Conservation (phyloP, 2,797 vertebrate species). For the Mormyrus hasselquistii region DNA sequence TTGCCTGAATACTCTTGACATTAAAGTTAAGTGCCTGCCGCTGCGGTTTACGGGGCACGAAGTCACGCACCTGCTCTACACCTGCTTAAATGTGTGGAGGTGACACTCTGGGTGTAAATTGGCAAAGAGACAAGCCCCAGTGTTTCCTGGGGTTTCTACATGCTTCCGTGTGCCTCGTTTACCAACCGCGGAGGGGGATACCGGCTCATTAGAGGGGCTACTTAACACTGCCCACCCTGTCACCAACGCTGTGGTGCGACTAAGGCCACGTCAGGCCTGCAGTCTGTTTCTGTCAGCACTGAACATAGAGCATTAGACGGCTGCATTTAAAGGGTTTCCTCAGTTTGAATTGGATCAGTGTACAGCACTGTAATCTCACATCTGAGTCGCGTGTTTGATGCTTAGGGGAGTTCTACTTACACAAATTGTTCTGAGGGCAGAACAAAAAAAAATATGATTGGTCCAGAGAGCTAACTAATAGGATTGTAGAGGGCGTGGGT, state of each 20-base stretch:
- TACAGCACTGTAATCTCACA: neutral
- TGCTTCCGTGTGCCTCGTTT: neutral
- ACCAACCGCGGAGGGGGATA: neutral
- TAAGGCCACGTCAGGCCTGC: neutral
- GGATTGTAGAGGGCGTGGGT: neutral
- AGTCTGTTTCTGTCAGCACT: neutral
- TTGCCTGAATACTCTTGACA: neutral
- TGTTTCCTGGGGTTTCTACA: neutral
- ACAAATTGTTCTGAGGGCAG: neutral
- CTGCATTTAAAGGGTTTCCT: neutral
- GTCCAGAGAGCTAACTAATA: neutral
- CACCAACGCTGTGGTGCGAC: neutral
- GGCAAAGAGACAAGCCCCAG: neutral
- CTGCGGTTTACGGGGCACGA: neutral
- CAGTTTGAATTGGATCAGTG: neutral
- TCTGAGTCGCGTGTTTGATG: neutral
- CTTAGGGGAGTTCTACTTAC: neutral
- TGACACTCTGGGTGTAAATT: neutral
- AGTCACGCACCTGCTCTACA: neutral
- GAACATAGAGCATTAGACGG: neutral
- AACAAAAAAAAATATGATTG: neutral
- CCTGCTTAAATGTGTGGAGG: neutral
- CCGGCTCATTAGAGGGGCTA: neutral
- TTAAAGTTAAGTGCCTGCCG: neutral
- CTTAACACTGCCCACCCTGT: neutral